Evolutionary conservation across 2,113 vertebrate genomes (phyloP).

Genomic region (Pomatorhinus ruficollis): DNA sequence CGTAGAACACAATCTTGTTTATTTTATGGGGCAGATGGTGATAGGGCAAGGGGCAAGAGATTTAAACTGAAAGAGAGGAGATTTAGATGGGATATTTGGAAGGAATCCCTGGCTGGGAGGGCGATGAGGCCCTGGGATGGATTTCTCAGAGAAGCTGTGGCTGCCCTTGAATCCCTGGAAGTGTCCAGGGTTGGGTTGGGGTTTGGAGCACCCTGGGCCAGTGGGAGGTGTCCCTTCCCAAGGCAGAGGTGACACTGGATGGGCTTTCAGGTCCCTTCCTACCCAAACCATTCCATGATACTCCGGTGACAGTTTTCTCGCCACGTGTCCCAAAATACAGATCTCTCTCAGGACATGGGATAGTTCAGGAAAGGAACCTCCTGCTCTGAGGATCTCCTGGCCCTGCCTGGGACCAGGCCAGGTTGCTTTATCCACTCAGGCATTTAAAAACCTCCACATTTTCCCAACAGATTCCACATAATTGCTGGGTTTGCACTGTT

Average conservation of each 20-base stretch:
- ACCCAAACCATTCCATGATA: accelerated
- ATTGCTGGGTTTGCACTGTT: background rate
- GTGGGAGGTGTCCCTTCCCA: background rate
- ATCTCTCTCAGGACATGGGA: background rate
- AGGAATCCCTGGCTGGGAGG: background rate
- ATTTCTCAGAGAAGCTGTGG: background rate
- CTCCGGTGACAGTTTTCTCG: background rate
- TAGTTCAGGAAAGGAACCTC: background rate
- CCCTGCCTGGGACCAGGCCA: background rate
- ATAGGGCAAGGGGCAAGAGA: background rate
- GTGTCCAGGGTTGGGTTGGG: background rate
- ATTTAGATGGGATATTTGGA: background rate
- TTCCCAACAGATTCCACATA: background rate
- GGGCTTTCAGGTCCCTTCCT: background rate
- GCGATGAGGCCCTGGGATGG: accelerated
- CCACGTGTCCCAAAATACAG: background rate
- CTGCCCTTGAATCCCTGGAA: background rate
- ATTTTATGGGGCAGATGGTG: background rate
- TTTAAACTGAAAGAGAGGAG: background rate
- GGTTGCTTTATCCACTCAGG: background rate
- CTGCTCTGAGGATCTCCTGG: background rate
- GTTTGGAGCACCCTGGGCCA: background rate
- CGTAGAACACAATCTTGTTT: too few relatives aligned
- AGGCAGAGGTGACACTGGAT: background rate
- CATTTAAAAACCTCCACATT: background rate